Base-by-base conservation (phyloP, 2,888 invertebrate genomes). In the Diaprepes abbreviatus region DNA sequence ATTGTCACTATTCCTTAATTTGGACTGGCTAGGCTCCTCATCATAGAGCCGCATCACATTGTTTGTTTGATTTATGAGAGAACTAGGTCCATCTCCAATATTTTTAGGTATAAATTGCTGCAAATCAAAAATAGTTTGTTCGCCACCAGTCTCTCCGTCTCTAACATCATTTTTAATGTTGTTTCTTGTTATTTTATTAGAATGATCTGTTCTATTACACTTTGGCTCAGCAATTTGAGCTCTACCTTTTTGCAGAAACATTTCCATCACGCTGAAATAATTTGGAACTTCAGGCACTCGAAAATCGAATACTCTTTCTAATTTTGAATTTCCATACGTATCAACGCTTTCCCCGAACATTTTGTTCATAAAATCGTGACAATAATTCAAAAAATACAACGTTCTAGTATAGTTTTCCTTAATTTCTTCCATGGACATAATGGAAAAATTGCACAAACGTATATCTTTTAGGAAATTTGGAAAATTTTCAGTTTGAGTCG, bases 231-330 rank as follows among this genome's bases (percentile, higher is more conserved):
- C 9, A 10, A 24, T 14, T 17, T 38, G 24, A 9, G 3, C 12
- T 21, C 12, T 24, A 24, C 14, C 24, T 9, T 55, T 33, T 16
- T 40, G 24, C 58, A 63, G 28, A 62, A 70, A 31, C 65, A 68
- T 35, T 12, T 59, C 54, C 35, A 69, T 54, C 1, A 70, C 12
- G 3, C 38, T 40, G 3, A 65, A 62, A 50, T 76, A 75, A 43
- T 75, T 69, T 0, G 76, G 75, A 10, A 76, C 62, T 21, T 69
- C 59, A 0, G 76, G 76, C 28, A 73, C 59, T 28, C 58, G 63
- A 50, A 76, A 76, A n/a, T 31, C 40, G 16, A 59, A 52, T 14
- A 52, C 1, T 17, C 31, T 48, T 19, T 62, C 28, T 10, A 52
- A 24, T 14, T 62, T 50, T 0, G 43, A n/a, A 33, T 58, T 52